Base-by-base conservation (phyloP, 2,888 invertebrate species). In the Dendrolimus houi region DNA sequence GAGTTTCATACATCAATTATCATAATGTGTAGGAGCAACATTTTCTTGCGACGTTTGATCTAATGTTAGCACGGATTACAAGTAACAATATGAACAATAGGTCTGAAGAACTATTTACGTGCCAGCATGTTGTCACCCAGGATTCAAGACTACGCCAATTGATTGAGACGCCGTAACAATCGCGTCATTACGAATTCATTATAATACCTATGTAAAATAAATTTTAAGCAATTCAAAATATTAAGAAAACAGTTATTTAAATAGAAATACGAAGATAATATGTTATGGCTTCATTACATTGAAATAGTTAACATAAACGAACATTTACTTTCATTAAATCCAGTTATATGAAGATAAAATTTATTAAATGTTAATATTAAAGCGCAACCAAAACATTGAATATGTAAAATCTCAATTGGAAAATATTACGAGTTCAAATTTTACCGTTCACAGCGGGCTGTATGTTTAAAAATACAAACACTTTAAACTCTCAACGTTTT, bases 401-500 rank as follows among this genome's bases (percentile, higher is more conserved):
- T 64, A 64, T 54, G 60, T 64, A 64, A 61, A 70, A 66, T 62
- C 65, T 65, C 63, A 66, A 70, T 70, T 58, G 58, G 52, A 68
- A 65, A 65, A 59, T 58, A 58, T 67, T 67, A 64, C 59, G 76
- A 79, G 72, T 60, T 60, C 63, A 61, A 64, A 52, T 41, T 47
- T 47, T 9, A 70, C 64, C 60, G 63, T 71, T 72, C 80, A 64
- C 81, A 66, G 75, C 79, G 74, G 80, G 81, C 74, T 68, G 73
- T 83, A 70, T 81, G 82, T 77, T 76, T 77, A 68, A 63, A 69
- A 79, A 80, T 72, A 75, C 76, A 77, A 47, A 78, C 83, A 81
- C 79, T 84, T 83, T 77, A 81, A 81, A 78, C 75, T 71, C 76
- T 78, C 76, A 74, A 71, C 76, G 74, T 82, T 85, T 82, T 78